These are phyloP conservation scores for Argopecten irradians DNA, from an alignment of 1,140 invertebrate genomes.

Conservation along the genomic window DNA sequence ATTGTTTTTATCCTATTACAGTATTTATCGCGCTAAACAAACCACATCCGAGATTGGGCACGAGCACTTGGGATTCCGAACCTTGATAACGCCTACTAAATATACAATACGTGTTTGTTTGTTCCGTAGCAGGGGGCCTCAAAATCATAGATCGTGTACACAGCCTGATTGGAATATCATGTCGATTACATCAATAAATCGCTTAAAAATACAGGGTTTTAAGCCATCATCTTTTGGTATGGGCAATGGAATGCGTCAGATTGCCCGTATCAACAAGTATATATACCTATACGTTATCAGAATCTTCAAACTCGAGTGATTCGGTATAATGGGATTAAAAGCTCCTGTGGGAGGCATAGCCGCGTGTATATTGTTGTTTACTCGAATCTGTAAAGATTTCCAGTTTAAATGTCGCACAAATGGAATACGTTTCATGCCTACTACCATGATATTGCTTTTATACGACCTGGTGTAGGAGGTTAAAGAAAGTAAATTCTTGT, in stretches of 20 bases:
- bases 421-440: neutral
- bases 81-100: neutral
- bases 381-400: neutral
- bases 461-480: neutral
- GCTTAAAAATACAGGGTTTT: neutral
- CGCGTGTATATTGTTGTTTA: neutral
- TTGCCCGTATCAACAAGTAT: neutral
- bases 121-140: neutral
- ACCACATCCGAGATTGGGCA: neutral
- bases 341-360: neutral
- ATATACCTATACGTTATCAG: neutral
- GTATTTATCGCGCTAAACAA: neutral
- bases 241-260: conserved; percentile 6
- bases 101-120: neutral
- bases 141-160: neutral
- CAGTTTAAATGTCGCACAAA: neutral
- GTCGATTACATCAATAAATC: conserved; percentile 15
- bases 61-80: neutral
- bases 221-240: neutral
- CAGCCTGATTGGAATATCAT: neutral
- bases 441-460: neutral
- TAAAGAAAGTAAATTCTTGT: neutral
- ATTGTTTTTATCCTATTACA: neutral
- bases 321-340: neutral
- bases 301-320: conserved; percentile 10